Conservation (phyloP, 2,113 vertebrate genomes). For the Campylorhamphus procurvoides region DNA sequence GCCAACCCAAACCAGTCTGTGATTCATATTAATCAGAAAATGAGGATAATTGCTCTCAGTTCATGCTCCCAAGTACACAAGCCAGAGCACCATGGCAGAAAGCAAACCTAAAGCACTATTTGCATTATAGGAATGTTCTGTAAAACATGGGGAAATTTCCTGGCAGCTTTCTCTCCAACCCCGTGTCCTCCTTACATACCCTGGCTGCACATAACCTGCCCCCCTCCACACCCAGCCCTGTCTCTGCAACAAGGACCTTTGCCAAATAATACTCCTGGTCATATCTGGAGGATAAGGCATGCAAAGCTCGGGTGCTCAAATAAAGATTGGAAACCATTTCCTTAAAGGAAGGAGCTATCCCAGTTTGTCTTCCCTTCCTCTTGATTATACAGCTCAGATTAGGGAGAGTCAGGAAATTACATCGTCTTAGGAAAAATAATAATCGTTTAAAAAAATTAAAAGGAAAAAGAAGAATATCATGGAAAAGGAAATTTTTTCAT, state of each 20-base stretch:
- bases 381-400: background rate
- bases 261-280: background rate
- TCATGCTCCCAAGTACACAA: background rate
- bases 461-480: background rate
- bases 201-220: background rate
- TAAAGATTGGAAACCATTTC: background rate
- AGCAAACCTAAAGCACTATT: background rate
- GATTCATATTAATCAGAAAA: background rate
- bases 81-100: background rate
- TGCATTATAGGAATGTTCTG: background rate
- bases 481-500: conserved; percentile 42
- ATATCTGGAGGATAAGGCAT: background rate
- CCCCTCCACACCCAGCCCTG: background rate
- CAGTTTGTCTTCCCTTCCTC: conserved; percentile 15
- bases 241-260: background rate
- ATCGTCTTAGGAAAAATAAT: background rate
- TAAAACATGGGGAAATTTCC: background rate
- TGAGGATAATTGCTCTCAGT: background rate
- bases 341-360: conserved; percentile 16
- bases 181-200: background rate
- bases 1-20: background rate
- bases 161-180: background rate
- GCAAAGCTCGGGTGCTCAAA: background rate
- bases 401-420: conserved; percentile 37
- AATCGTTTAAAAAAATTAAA: background rate